phyloP scores from a whole-genome alignment of 2,888 invertebrate species.

The Scaptomyza polygonia region DNA sequence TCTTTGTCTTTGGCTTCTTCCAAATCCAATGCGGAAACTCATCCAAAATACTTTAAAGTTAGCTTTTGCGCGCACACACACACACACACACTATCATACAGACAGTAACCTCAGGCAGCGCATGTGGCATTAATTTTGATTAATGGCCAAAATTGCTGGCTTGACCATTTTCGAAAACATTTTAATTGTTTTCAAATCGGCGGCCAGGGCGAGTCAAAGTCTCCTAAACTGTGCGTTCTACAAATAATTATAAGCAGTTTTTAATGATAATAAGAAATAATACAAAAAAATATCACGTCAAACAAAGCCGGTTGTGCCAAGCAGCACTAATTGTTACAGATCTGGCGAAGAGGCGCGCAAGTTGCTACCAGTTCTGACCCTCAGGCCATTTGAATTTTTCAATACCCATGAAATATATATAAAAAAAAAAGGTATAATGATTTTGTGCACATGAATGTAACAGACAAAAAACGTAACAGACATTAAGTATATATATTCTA shows the following conservation, averaged over 20 bases:
- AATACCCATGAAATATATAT: too few relatives aligned
- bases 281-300: conserved; percentile 49
- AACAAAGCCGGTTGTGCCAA: conserved; percentile 56
- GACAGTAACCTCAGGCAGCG: conserved; percentile 50
- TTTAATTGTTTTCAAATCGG: conserved; percentile 79
- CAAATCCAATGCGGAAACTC: conserved; percentile 71
- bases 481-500: too few relatives aligned
- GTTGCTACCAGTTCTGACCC: conserved; percentile 73
- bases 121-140: conserved; percentile 83
- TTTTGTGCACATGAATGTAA: too few relatives aligned
- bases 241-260: conserved; percentile 79
- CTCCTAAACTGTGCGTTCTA: conserved; percentile 68
- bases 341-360: conserved; percentile 72
- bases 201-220: conserved; percentile 67
- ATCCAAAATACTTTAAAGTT: conserved; percentile 30
- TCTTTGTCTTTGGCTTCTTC: conserved; percentile 5
- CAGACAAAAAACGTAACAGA: too few relatives aligned
- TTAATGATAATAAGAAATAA: conserved; percentile 66
- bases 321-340: conserved; percentile 79
- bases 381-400: conserved; percentile 41
- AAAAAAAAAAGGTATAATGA: too few relatives aligned
- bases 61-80: conserved; percentile 22
- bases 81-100: conserved; percentile 15
- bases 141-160: conserved; percentile 77
- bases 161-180: conserved; percentile 67